Evolutionary conservation across 2,113 vertebrate genomes (phyloP).

Genomic region (Ardeotis arabs): DNA sequence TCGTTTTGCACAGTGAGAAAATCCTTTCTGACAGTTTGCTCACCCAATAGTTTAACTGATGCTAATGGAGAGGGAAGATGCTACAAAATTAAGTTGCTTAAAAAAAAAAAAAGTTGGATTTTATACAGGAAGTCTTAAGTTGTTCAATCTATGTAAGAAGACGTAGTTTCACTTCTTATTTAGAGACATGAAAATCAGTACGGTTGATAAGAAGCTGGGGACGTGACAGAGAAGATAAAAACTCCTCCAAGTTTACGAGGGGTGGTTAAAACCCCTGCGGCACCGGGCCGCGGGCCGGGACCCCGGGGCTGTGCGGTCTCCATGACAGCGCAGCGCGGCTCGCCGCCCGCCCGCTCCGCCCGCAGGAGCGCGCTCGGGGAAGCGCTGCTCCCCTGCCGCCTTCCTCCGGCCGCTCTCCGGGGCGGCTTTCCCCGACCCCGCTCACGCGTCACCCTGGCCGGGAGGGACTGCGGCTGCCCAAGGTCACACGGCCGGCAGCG

Average conservation of each 20-base stretch:
- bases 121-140: background rate
- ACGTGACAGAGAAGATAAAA: background rate
- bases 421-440: background rate
- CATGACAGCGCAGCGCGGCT: conserved; percentile 31
- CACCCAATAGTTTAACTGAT: background rate
- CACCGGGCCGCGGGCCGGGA: background rate
- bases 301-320: background rate
- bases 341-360: background rate
- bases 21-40: background rate
- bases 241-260: accelerated
- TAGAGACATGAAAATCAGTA: background rate
- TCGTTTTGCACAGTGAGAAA: background rate
- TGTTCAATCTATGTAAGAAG: background rate
- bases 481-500: background rate
- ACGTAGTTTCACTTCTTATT: background rate
- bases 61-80: background rate
- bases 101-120: background rate
- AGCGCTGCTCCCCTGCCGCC: background rate
- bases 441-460: background rate
- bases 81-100: background rate
- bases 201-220: background rate
- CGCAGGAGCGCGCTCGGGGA: background rate
- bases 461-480: background rate
- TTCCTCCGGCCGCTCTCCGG: background rate
- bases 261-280: background rate